These are phyloP conservation scores for Mico argentatus DNA, from an alignment of 2,797 vertebrate species.

Conservation along the genomic window DNA sequence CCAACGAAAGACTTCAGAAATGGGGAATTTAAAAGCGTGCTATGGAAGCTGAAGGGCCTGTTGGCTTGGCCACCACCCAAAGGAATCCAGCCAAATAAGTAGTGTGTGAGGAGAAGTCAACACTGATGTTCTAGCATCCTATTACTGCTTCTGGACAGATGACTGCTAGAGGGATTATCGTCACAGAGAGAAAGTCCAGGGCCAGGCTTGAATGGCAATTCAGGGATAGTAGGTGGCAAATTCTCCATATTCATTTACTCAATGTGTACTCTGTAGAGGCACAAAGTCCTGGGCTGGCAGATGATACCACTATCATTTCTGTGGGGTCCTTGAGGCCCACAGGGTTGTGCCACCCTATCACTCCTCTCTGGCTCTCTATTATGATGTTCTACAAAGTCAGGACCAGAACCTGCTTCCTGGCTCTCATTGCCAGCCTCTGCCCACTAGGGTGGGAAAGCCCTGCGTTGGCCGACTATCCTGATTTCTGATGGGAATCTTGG, in stretches of 20 bases:
- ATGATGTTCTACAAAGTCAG: neutral
- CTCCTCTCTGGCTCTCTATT: neutral
- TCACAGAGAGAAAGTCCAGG: neutral
- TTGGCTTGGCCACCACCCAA: neutral
- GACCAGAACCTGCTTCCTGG: neutral
- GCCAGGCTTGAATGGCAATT: neutral
- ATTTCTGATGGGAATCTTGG: neutral
- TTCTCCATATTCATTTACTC: neutral
- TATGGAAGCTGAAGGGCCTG: neutral
- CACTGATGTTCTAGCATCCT: neutral
- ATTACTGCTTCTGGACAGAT: neutral
- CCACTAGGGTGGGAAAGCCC: neutral
- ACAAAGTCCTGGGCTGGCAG: too few species aligned
- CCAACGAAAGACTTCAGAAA: neutral
- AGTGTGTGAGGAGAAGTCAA: neutral
- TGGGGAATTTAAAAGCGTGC: neutral
- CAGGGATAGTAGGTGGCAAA: neutral
- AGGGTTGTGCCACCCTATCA: neutral
- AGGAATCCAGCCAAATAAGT: neutral
- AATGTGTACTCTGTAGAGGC: too few species aligned
- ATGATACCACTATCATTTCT: fast-evolving
- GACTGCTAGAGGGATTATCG: neutral
- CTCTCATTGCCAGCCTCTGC: neutral
- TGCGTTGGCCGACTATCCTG: fast-evolving
- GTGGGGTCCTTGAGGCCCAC: neutral